phyloP scores from a whole-genome alignment of 2,888 invertebrate species.

The Onthophagus sagittarius region DNA sequence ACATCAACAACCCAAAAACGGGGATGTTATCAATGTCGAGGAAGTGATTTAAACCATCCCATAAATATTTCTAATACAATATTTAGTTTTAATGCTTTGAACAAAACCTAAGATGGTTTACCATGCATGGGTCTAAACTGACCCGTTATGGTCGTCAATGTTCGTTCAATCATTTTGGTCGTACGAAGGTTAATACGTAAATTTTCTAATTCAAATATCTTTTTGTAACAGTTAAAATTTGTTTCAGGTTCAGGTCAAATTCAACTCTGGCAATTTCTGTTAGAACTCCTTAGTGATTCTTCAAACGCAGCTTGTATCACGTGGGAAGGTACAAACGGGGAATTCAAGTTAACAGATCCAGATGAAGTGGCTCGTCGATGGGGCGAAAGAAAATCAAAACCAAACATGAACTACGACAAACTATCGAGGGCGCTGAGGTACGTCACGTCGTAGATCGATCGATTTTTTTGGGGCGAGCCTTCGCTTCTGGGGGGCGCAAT shows the following conservation, averaged over 20 bases:
- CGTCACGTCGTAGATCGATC: slow-evolving; percentile 32
- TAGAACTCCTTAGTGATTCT: slow-evolving; percentile 93
- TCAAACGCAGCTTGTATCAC: slow-evolving; percentile 95
- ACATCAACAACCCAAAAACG: no score
- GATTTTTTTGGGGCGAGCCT: background rate
- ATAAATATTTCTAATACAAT: no score
- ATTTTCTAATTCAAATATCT: no score
- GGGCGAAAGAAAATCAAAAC: slow-evolving; percentile 99
- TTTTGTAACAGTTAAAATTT: no score
- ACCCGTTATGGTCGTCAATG: no score
- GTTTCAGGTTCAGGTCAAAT: slow-evolving; percentile 89
- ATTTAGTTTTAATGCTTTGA: no score
- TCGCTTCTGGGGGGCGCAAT: background rate
- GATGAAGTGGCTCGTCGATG: slow-evolving; percentile 97
- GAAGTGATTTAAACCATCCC: no score
- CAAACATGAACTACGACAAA: slow-evolving; percentile 99
- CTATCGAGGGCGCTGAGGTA: slow-evolving; percentile 93
- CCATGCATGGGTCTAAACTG: no score
- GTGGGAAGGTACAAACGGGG: slow-evolving; percentile 98
- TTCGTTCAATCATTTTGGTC: no score
- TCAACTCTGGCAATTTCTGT: slow-evolving; percentile 97
- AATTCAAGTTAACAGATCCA: slow-evolving; percentile 97
- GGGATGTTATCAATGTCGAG: no score
- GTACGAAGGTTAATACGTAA: no score
- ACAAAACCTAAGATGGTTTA: no score